Evolutionary conservation across 2,113 vertebrate genomes (phyloP).

Genomic region (Channa maculata): DNA sequence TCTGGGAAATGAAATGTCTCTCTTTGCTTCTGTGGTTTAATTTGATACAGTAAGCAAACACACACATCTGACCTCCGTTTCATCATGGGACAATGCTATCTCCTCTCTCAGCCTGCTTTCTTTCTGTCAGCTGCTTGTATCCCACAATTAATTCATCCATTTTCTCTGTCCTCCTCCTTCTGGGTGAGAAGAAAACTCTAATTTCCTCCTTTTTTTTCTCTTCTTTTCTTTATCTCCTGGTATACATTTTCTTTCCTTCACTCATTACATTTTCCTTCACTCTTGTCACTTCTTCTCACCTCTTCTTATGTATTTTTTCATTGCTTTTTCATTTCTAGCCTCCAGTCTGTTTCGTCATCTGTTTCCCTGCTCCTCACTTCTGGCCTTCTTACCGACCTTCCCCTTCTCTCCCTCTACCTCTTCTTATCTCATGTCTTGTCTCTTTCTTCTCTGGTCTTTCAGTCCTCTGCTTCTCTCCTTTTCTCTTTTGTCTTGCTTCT

Average conservation of each 20-base stretch:
- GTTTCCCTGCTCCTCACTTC: too few species aligned
- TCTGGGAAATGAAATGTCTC: slow-evolving; percentile 70
- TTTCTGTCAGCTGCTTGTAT: slow-evolving; percentile 21
- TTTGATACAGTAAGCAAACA: slow-evolving; percentile 50
- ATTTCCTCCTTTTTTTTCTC: slow-evolving; percentile 16
- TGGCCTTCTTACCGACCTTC: too few species aligned
- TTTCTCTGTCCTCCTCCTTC: neutral
- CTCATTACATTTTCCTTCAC: too few species aligned
- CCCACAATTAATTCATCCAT: slow-evolving; percentile 30
- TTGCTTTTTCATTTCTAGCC: too few species aligned
- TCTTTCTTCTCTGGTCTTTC: neutral
- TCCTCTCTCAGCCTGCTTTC: slow-evolving; percentile 32
- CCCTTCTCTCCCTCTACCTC: too few species aligned
- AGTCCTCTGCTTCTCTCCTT: neutral
- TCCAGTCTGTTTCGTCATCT: neutral
- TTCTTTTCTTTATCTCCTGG: neutral
- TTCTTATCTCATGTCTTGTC: neutral
- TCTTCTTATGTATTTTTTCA: neutral
- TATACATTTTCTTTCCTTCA: slow-evolving; percentile 8
- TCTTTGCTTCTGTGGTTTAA: slow-evolving; percentile 52
- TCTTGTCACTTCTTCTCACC: neutral
- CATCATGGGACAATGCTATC: slow-evolving; percentile 37
- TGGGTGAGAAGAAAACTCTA: too few species aligned
- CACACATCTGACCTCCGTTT: slow-evolving; percentile 54
- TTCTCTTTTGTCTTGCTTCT: too few species aligned